A percentile compares a stretch with the other conserved stretches of the same genome.
phyloP scores from a whole-genome alignment of 92 coral and sea anemone species.

The Actinernus sp. region DNA sequence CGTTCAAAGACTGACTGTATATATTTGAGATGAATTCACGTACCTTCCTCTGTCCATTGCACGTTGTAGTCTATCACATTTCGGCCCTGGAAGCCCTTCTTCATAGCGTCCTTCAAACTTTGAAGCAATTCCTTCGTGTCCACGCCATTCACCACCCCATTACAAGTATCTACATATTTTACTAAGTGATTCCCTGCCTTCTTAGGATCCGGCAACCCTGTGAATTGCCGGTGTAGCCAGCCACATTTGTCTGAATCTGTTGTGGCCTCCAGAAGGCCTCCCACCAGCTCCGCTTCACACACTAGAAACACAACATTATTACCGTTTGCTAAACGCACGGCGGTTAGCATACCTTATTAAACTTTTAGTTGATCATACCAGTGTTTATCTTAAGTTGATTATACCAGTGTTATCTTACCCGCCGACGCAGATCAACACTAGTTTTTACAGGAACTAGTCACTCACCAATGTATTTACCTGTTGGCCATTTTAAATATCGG shows the following conservation, averaged over 20 bases:
- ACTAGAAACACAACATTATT: constrained; percentile 55
- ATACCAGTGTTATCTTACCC: too few relatives aligned
- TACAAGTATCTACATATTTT: constrained; percentile 24
- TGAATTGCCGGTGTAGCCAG: constrained; percentile 82
- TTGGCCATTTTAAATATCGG: too few relatives aligned
- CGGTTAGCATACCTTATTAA: too few relatives aligned
- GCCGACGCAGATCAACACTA: too few relatives aligned
- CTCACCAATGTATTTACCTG: too few relatives aligned
- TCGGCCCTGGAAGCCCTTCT: constrained; percentile 18
- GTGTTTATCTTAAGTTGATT: too few relatives aligned
- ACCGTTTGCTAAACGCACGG: not conserved
- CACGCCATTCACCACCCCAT: not conserved
- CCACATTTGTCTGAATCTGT: constrained; percentile 58
- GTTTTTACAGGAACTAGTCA: too few relatives aligned
- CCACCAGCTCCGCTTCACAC: constrained; percentile 74
- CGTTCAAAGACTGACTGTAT: too few relatives aligned
- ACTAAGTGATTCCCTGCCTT: not conserved
- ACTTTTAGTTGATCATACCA: too few relatives aligned
- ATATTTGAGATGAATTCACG: too few relatives aligned
- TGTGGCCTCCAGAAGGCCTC: constrained; percentile 56
- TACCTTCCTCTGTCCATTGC: constrained; percentile 78
- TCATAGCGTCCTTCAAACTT: constrained; percentile 54
- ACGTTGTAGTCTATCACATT: constrained; percentile 54
- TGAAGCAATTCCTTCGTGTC: constrained; percentile 22
- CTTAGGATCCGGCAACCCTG: constrained; percentile 25